These are phyloP conservation scores for Patiria miniata DNA, from an alignment of 35 echinoderm and acorn worm species.

Conservation along the genomic window DNA sequence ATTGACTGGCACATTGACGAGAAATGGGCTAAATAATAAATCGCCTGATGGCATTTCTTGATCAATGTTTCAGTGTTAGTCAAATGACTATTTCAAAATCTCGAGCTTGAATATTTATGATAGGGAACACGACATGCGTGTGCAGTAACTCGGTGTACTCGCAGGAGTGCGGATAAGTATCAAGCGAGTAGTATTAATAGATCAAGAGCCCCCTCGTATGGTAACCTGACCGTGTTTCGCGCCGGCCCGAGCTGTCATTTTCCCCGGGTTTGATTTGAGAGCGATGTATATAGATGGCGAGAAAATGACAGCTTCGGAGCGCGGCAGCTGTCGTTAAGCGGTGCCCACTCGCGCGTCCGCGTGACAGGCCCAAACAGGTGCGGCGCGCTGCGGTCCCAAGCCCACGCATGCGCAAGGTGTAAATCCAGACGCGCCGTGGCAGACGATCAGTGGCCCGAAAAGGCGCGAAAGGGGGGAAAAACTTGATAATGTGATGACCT, in stretches of 20 bases:
- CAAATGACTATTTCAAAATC: no score
- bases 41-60: no score
- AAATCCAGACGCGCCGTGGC: not conserved
- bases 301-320: conserved; percentile 4
- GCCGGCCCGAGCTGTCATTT: conserved; percentile 2
- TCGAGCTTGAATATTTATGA: no score
- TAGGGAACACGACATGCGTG: no score
- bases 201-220: not conserved
- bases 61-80: no score
- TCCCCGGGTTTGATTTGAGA: not conserved
- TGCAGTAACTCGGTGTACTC: no score
- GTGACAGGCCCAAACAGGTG: conserved; percentile 24
- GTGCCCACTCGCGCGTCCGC: not conserved
- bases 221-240: conserved; percentile 3
- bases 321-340: conserved; percentile 23
- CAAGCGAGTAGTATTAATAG: not conserved
- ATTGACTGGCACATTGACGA: no score
- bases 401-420: conserved; percentile 22
- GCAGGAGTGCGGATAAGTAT: no score
- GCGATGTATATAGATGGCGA: not conserved
- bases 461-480: conserved; percentile 16
- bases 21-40: no score
- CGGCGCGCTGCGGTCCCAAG: not conserved
- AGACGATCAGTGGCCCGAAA: conserved; percentile 23
- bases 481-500: not conserved